Base-by-base conservation (phyloP, 2,888 invertebrate species). In the Blera fallax region DNA sequence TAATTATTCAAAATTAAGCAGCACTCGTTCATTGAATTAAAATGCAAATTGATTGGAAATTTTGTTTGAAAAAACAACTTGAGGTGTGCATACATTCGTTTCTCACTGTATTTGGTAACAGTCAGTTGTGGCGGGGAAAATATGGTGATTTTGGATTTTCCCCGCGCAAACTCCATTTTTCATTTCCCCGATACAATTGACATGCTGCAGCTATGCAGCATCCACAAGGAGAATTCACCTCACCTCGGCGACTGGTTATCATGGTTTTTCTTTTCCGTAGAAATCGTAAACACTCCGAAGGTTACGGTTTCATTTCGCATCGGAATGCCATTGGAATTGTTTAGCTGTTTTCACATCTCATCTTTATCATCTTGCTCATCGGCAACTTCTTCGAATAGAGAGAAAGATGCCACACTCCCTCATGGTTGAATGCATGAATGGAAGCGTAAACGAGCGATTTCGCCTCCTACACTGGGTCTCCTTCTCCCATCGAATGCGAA, bases 251-350 rank as follows among this genome's bases (percentile, higher is more conserved):
- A 65, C 24, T 32, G 64, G 50, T 73, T 67, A 70, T 64, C 50
- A 14, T 56, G 48, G 21, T 54, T 80, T 76, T 74, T 76, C 65
- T 76, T 80, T 58, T 74, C 74, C 80, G 27, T 74, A 67, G 76
- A 85, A 85, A 85, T 77, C 81, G 79, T 84, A 84, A 70, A 77
- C 85, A 81, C 77, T 85, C 77, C 85, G 85, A 85, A 85, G 85
- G 85, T 85, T 76, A 64, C 62, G 54, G 76, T 64, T 77, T 37
- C 64, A 77, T 82, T 85, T 48, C 81, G 81, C 70, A 77, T 85
- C 70, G 76, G 77, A 85, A 85, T 81, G 81, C 18, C 54, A 70
- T 56, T 29, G 45, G 43, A 67, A 73, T 60, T 34, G 50, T 40
- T 70, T 43, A 14, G 18, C 45, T 45, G 3, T 50, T 43, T 24